phyloP scores from a whole-genome alignment of 2,113 vertebrate genomes.

The Limnothrissa miodon region DNA sequence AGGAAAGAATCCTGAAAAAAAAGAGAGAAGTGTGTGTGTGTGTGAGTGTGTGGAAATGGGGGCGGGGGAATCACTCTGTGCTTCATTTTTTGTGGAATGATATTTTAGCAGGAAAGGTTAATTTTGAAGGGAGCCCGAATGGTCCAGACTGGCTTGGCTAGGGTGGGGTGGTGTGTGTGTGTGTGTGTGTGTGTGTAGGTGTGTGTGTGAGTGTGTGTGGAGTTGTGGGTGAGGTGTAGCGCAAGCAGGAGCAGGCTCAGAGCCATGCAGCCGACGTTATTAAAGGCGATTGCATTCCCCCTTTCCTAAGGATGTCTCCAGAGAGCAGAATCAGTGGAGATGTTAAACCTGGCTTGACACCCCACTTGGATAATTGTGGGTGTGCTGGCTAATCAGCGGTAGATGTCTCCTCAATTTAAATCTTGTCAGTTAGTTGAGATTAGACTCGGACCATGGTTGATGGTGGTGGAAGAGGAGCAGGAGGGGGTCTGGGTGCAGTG shows the following conservation, averaged over 20 bases:
- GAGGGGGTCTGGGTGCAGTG: conserved; percentile 77
- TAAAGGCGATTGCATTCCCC: conserved; percentile 99
- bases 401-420: conserved; percentile 99
- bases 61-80: conserved; percentile 88
- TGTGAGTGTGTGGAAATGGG: conserved; percentile 41
- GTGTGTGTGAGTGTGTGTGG: conserved; percentile 70
- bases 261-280: conserved; percentile 98
- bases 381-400: conserved; percentile 99
- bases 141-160: conserved; percentile 91
- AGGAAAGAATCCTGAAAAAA: conserved; percentile 42
- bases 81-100: conserved; percentile 99
- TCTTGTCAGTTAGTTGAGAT: conserved; percentile 99
- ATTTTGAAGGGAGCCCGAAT: conserved; percentile 99
- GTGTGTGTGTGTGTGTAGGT: conserved; percentile 69
- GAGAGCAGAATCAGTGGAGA: conserved; percentile 99
- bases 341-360: conserved; percentile 99
- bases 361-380: conserved; percentile 99
- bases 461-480: neutral
- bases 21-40: conserved; percentile 6
- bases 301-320: conserved; percentile 94
- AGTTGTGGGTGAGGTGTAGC: neutral
- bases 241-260: conserved; percentile 64
- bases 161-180: conserved; percentile 54
- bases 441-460: conserved; percentile 76
- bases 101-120: conserved; percentile 99